Base-by-base conservation (phyloP, 2,888 invertebrate genomes). In the Aspidiotus destructor region DNA sequence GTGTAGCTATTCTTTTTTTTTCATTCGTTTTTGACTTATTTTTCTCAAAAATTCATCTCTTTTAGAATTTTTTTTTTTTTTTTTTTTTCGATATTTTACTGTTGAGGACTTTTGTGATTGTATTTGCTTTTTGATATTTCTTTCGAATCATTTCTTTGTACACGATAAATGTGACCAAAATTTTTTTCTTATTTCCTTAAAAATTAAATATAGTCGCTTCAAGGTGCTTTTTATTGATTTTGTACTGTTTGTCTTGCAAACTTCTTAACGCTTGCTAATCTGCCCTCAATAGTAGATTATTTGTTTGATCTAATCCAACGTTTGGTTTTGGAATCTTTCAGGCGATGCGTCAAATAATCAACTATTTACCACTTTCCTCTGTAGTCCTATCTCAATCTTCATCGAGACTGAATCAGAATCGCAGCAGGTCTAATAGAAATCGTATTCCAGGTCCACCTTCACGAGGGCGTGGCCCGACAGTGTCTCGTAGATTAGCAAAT, bases 391-490 rank as follows among this genome's bases (percentile, higher is more conserved):
- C 42, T 17, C n/a, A 40, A 3, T 44, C 48, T 1, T 48, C 58
- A 2, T 10, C 57, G 28, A 58, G 67, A 60, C 48, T 48, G 40
- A 58, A 15, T 17, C 44, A 44, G 7, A 60, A 41, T 48, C 41
- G 13, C 8, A 40, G 52, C 2, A 17, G 44, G 17, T 48, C 13
- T 15, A 44, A 8, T 52, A 60, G 60, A 52, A 44, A 58, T 44
- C 67, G 67, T 28, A 41, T 44, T 17, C 40, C 13, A n/a, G 67
- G 67, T 8, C 67, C 60, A 8, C 57, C 48, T 15, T 48, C 60
- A 0, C 57, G 58, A 28, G 67, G 67, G 9, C 60, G 67, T 40
- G 67, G 67, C 13, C 67, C 67, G 13, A 65, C 64, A 0, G 28
- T 58, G 28, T 28, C 16, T 58, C 57, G 57, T 41, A 41, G 64